Evolutionary conservation across 2,888 invertebrate species (phyloP).

Genomic region (Fragum fragum): DNA sequence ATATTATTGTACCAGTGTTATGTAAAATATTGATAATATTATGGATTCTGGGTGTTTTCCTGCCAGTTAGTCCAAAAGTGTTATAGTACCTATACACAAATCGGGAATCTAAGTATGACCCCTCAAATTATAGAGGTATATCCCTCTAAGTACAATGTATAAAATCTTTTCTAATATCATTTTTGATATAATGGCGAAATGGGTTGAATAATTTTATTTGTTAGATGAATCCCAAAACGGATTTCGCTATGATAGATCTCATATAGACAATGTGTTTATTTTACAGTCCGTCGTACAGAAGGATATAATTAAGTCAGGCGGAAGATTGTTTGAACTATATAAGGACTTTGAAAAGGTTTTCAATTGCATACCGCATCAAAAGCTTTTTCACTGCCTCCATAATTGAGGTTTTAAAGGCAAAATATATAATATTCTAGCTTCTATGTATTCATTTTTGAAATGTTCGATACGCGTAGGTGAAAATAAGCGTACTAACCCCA

Average conservation of each 20-base stretch:
- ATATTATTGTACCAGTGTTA: too few species aligned
- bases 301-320: neutral
- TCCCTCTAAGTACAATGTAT: constrained; percentile 31
- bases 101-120: too few species aligned
- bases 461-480: too few species aligned
- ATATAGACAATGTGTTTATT: too few species aligned
- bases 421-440: too few species aligned
- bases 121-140: constrained; percentile 49
- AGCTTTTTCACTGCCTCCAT: too few species aligned
- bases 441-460: too few species aligned
- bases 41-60: constrained; percentile 1
- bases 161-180: constrained; percentile 25
- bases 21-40: neutral
- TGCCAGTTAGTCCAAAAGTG: too few species aligned
- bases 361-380: constrained; percentile 5
- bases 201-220: neutral
- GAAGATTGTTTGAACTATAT: constrained; percentile 6
- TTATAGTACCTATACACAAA: too few species aligned
- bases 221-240: too few species aligned
- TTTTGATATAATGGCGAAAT: neutral
- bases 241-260: neutral
- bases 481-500: too few species aligned
- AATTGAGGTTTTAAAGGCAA: too few species aligned
- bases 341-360: constrained; percentile 14
- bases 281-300: constrained; percentile 10